A percentile compares a stretch with the other conserved stretches of the same genome.
These are phyloP conservation scores for Caenorhabditis brenneri DNA, from an alignment of 1,140 invertebrate species.

Conservation along the genomic window DNA sequence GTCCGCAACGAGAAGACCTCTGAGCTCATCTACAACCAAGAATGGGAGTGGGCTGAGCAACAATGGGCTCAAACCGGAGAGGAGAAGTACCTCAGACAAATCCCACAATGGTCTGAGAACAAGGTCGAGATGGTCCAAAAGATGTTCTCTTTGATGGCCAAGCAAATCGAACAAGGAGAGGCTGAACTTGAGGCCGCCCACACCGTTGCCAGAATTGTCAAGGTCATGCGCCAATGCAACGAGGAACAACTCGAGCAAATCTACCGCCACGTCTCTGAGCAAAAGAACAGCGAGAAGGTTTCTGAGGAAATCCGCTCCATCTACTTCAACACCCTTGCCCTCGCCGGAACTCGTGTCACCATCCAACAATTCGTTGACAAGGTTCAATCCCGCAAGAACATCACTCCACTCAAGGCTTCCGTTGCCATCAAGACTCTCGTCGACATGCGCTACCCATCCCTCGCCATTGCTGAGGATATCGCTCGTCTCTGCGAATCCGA, in stretches of 20 bases:
- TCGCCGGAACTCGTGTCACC: constrained; percentile 62
- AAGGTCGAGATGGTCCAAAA: constrained; percentile 51
- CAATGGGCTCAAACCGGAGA: constrained; percentile 62
- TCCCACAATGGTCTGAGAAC: constrained; percentile 46
- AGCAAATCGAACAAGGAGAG: constrained; percentile 46
- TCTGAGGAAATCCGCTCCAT: constrained; percentile 51
- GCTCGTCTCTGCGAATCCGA: constrained; percentile 60
- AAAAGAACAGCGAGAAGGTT: constrained; percentile 42
- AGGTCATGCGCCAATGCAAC: constrained; percentile 60
- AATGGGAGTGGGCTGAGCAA: constrained; percentile 57
- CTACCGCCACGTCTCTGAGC: constrained; percentile 44
- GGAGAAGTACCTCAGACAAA: constrained; percentile 48
- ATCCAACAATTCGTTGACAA: constrained; percentile 58
- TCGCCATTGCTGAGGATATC: constrained; percentile 57
- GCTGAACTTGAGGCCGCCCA: constrained; percentile 53
- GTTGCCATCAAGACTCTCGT: constrained; percentile 55
- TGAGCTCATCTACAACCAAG: constrained; percentile 57
- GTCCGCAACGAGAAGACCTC: constrained; percentile 55
- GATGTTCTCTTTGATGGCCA: constrained; percentile 31
- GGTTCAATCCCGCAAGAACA: constrained; percentile 58
- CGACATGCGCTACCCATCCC: constrained; percentile 59
- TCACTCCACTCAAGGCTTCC: constrained; percentile 56
- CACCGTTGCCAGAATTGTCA: constrained; percentile 56
- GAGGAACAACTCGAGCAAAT: constrained; percentile 60
- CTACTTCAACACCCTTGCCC: constrained; percentile 59